Base-by-base conservation (phyloP, 92 coral and sea anemone genomes). In the Desmophyllum pertusum region DNA sequence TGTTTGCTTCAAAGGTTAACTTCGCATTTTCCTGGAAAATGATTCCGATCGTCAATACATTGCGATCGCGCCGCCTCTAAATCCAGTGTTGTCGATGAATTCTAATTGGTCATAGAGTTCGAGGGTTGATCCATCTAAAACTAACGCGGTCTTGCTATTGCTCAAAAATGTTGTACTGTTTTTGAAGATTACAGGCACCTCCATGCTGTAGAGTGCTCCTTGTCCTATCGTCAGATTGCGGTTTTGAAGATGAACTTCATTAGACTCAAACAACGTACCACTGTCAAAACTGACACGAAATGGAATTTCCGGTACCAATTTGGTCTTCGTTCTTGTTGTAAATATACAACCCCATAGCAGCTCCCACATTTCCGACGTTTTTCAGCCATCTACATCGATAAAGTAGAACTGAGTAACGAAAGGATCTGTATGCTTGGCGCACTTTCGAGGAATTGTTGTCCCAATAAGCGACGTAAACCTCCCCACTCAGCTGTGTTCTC, bases 11-110 rank as follows among this genome's bases (percentile, higher is more conserved):
- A 41, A 97, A 97, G 77, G 21, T 61, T 40, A 93, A 86, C 6
- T 76, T 76, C 13, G 98, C 86, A 27, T 88, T 50, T 57, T 88
- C 85, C 73, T 76, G 11, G 63, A 97, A 81, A 35, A 69, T 69
- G 0, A 97, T 69, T 79, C 88, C 50, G 97, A 86, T 73, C 75
- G 73, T 33, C 98, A 95, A 81, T 94, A 97, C 86, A 97, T 38
- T 55, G 98, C 96, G 31, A 97, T 72, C 6, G 97, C 99, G 6
- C 99, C 99, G 29, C 99, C 99, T 53, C 92, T 86, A 13, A 67
- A 75, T 0, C 99, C 99, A 35, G 77, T 48, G 79, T 97, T 97
- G 41, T 85, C 57, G 36, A 52, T 73, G 51, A 97, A 97, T 2
- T 81, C 52, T 4, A 94, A 89, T 41, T 66, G 48, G 38, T 88